Conservation (phyloP, 1,140 invertebrate species). For the Tetramorium parvispinum region DNA sequence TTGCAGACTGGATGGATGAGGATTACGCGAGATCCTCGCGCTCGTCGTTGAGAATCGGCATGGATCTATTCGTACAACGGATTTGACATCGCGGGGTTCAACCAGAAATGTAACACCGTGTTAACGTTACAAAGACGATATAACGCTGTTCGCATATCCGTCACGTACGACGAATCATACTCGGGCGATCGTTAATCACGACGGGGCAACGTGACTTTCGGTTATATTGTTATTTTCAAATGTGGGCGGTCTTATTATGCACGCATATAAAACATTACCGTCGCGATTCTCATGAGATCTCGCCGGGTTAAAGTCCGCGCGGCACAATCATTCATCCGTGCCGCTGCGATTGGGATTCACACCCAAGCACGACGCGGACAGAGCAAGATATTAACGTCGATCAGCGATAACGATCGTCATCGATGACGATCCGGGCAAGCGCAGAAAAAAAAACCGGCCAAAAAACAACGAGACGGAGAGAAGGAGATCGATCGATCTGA, state of each 20-base stretch:
- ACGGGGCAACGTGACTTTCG: constrained; percentile 32
- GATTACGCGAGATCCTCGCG: constrained; percentile 16
- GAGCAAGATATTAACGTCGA: constrained; percentile 40
- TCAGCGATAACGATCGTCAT: constrained; percentile 57
- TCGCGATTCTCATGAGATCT: background rate
- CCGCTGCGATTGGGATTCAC: constrained; percentile 55
- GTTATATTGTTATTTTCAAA: constrained; percentile 7
- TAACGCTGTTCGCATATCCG: background rate
- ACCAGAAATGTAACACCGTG: constrained; percentile 8
- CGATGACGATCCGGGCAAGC: constrained; percentile 39
- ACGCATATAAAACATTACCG: constrained; percentile 7
- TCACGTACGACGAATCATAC: constrained; percentile 23
- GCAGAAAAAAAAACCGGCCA: background rate
- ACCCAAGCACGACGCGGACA: constrained; percentile 8
- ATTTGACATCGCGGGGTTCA: background rate
- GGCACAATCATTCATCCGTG: constrained; percentile 9
- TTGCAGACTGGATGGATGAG: background rate
- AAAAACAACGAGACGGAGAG: constrained; percentile 22
- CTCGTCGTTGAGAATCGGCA: background rate
- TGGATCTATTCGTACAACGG: constrained; percentile 5
- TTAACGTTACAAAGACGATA: background rate
- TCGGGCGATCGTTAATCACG: constrained; percentile 31
- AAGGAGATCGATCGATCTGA: constrained; percentile 68
- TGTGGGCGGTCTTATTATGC: constrained; percentile 3
- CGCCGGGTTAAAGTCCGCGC: constrained; percentile 23